A percentile compares a stretch with the other conserved stretches of the same genome.
These are phyloP conservation scores for Masnerella sp. DNA, from an alignment of 2,888 invertebrate genomes.

Conservation along the genomic window DNA sequence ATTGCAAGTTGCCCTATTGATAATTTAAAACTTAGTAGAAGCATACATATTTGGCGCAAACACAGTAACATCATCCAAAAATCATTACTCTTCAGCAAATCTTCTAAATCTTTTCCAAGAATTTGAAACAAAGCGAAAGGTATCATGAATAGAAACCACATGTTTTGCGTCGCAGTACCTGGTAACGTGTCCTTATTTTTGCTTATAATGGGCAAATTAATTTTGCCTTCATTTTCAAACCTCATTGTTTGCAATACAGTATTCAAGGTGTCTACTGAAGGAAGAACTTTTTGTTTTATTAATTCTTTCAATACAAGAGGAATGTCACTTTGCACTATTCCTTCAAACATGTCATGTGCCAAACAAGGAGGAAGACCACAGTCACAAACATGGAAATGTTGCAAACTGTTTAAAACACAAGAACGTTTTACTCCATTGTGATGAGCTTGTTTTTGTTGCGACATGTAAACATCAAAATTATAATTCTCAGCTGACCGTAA, in stretches of 20 bases:
- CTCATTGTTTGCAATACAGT: no score
- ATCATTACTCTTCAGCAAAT: slow-evolving; percentile 6
- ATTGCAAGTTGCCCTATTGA: slow-evolving; percentile 44
- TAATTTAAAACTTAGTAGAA: slow-evolving; percentile 51
- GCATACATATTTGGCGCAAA: slow-evolving; percentile 48
- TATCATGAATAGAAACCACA: slow-evolving; percentile 42
- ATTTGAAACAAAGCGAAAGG: slow-evolving; percentile 39
- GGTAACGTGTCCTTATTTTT: slow-evolving; percentile 29
- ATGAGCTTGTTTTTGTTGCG: slow-evolving; percentile 8
- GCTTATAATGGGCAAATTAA: slow-evolving; percentile 3
- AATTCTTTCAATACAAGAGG: slow-evolving; percentile 5
- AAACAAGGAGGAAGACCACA: slow-evolving; percentile 63
- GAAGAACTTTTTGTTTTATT: slow-evolving; percentile 3
- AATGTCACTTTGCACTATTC: slow-evolving; percentile 7
- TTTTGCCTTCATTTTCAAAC: slow-evolving; percentile 12
- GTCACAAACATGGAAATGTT: slow-evolving; percentile 62
- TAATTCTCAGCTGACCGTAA: slow-evolving; percentile 25
- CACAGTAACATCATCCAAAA: slow-evolving; percentile 52
- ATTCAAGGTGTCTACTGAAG: no score
- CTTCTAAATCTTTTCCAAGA: not conserved
- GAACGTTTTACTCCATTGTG: slow-evolving; percentile 62
- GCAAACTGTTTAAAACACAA: slow-evolving; percentile 63
- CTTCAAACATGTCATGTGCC: slow-evolving; percentile 7
- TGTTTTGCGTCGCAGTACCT: slow-evolving; percentile 51
- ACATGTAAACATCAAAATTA: slow-evolving; percentile 1